Conservation (phyloP, 2,797 vertebrate genomes). For the Synaphobranchus kaupii region DNA sequence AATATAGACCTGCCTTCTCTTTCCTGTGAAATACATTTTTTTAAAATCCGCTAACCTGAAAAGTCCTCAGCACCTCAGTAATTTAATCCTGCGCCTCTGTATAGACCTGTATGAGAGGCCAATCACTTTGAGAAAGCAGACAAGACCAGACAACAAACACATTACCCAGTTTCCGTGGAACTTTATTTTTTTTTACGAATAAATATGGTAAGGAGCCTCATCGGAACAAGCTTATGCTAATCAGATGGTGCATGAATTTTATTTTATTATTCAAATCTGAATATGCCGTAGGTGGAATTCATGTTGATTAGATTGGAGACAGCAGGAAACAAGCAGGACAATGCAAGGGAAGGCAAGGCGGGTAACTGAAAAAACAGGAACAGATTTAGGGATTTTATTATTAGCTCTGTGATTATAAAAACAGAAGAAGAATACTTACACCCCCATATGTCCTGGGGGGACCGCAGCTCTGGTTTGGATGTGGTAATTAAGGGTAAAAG, state of each 20-base stretch:
- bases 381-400: background rate
- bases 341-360: too few relatives aligned
- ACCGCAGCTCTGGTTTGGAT: background rate
- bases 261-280: background rate
- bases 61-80: slow-evolving; percentile 7
- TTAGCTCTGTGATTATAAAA: background rate
- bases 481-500: background rate
- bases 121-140: background rate
- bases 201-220: slow-evolving; percentile 38
- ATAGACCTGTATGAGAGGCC: slow-evolving; percentile 6
- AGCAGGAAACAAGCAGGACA: background rate
- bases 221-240: slow-evolving; percentile 17
- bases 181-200: slow-evolving; percentile 17
- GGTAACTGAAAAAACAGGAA: too few relatives aligned
- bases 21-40: slow-evolving; percentile 14
- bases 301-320: background rate
- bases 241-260: slow-evolving; percentile 1
- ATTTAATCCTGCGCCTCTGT: slow-evolving; percentile 41
- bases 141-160: slow-evolving; percentile 22
- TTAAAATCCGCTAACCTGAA: slow-evolving; percentile 23
- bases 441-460: background rate
- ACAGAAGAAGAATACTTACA: background rate
- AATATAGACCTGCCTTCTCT: background rate
- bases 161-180: slow-evolving; percentile 14
- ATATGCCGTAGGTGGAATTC: background rate